Evolutionary conservation across 1,140 invertebrate species (phyloP).

Genomic region (Tetraneura akinire): DNA sequence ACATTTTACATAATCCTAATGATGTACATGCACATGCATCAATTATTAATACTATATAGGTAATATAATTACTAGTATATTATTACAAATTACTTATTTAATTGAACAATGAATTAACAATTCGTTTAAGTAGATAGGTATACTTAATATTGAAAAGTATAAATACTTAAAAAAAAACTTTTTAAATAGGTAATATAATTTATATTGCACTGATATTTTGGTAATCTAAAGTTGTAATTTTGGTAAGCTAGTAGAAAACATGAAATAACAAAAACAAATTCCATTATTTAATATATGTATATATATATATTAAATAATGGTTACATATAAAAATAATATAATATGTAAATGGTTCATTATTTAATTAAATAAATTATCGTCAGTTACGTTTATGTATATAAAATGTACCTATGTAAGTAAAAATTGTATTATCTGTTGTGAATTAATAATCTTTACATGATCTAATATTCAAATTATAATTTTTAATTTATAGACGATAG

Average conservation of each 20-base stretch:
- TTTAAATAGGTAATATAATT: no score
- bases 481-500: no score
- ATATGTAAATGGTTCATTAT: neutral
- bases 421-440: no score
- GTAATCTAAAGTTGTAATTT: slow-evolving; percentile 27
- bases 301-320: neutral
- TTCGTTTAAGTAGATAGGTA: neutral
- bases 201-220: slow-evolving; percentile 44
- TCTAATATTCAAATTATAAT: no score
- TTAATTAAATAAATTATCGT: neutral
- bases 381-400: no score
- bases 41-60: neutral
- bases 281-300: no score
- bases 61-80: slow-evolving; percentile 18
- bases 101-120: slow-evolving; percentile 9
- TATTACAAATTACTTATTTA: neutral
- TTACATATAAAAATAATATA: neutral
- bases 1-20: neutral
- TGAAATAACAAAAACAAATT: no score
- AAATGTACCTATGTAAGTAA: no score
- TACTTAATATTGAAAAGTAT: no score
- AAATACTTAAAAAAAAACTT: no score
- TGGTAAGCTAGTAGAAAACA: neutral
- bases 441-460: no score
- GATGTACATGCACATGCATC: no score